Conservation (phyloP, 2,797 vertebrate species). For the Manis pentadactyla region DNA sequence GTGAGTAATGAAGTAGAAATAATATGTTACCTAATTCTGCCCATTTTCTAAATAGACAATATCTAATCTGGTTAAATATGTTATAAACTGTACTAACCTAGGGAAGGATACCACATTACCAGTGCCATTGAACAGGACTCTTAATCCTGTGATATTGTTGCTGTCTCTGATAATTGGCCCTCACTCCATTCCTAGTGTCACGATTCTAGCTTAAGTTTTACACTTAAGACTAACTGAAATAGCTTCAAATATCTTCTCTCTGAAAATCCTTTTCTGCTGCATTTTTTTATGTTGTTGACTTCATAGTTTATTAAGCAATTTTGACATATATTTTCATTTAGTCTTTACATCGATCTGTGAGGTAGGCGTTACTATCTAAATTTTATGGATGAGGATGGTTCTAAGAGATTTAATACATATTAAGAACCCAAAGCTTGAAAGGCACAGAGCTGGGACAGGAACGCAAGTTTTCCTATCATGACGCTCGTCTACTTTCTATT, state of each 20-base stretch:
- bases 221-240: not conserved
- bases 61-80: not conserved
- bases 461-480: not conserved
- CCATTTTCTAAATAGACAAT: constrained; percentile 41
- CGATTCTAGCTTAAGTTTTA: constrained; percentile 35
- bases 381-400: constrained; percentile 8
- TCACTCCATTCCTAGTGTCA: not conserved
- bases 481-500: not conserved
- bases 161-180: constrained; percentile 22
- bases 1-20: constrained; percentile 1
- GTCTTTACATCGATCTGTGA: not conserved
- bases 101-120: not conserved
- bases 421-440: not conserved
- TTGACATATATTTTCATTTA: constrained; percentile 24
- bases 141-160: constrained; percentile 42
- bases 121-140: not conserved
- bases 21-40: not conserved
- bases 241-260: not conserved
- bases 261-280: not conserved
- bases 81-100: not conserved
- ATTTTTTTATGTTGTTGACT: constrained; percentile 18
- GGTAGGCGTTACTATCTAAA: not conserved
- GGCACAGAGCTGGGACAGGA: not conserved
- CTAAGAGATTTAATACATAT: not conserved
- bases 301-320: not conserved